phyloP scores from a whole-genome alignment of 2,888 invertebrate genomes.

The Chrysodeixis includens region DNA sequence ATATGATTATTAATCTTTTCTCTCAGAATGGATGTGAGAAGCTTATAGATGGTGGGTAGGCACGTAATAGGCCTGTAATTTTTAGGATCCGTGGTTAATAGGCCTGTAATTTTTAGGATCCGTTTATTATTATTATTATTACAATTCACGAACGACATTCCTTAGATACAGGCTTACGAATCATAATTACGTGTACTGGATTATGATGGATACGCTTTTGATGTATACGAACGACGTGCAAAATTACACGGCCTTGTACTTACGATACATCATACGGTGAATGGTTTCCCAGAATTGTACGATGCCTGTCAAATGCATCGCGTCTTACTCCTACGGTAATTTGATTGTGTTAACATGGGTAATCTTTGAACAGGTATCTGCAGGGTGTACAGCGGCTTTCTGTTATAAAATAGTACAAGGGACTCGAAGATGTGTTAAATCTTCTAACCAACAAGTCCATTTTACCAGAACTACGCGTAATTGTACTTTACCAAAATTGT shows the following conservation, averaged over 20 bases:
- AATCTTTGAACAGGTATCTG: slow-evolving; percentile 5
- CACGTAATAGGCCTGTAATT: too few relatives aligned
- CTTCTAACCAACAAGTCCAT: too few relatives aligned
- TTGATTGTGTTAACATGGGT: slow-evolving; percentile 22
- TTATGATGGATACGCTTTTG: slow-evolving; percentile 61
- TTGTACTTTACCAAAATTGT: too few relatives aligned
- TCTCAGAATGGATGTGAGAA: too few relatives aligned
- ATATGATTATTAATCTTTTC: too few relatives aligned
- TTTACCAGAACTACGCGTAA: too few relatives aligned
- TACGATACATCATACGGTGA: slow-evolving; percentile 42
- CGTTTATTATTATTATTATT: too few relatives aligned
- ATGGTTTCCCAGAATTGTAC: slow-evolving; percentile 31
- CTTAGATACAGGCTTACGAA: slow-evolving; percentile 25
- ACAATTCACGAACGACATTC: slow-evolving; percentile 23
- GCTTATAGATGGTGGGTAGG: too few relatives aligned
- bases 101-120: too few relatives aligned
- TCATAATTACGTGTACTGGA: slow-evolving; percentile 59
- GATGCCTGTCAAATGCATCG: slow-evolving; percentile 35
- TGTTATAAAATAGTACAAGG: neutral
- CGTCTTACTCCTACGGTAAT: slow-evolving; percentile 22
- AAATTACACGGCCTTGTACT: slow-evolving; percentile 49
- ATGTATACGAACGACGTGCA: slow-evolving; percentile 53
- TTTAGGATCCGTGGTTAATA: too few relatives aligned
- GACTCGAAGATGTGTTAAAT: neutral
- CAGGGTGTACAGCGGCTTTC: neutral